Base-by-base conservation (phyloP, 2,797 vertebrate species). In the Poeciliopsis gracilis region DNA sequence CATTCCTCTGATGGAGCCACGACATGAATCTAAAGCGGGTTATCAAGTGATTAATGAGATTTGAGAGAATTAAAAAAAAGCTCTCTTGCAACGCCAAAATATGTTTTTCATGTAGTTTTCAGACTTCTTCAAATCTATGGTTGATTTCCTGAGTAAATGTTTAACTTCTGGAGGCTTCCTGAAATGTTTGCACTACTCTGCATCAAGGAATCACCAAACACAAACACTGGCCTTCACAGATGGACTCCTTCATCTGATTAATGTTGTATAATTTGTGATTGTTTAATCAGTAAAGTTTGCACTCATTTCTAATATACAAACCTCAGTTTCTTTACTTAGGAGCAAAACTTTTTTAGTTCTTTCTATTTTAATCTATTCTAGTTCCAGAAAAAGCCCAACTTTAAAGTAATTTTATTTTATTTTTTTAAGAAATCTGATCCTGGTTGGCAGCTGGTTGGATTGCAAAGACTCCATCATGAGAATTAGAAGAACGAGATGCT, bases 21-120 rank as follows among this genome's bases (percentile, higher is more conserved):
- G 36, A 38, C 43, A 7, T 18, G 36, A 47, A 57, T 51, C 20
- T 28, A 9, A 72, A 28, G 25, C 18, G 3, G 47, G 30, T 75
- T 36, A 33, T 0, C n/a, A 75, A 53, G 4, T 66, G 49, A 80
- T 80, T 72, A 6, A 73, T 73, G 33, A 70, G 43, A 75, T 76
- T 38, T 46, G 25, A 43, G 5, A 43, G 28, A 33, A 57, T 16
- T 15, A 5, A 5, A 23, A 15, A 70, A 70, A 63, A 63, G 20
- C 41, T 9, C 3, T 6, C 73, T 38, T 2, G 55, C 36, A 57
- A 28, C 6, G 53, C 9, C 25, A 57, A 53, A 53, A 73, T 46
- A 33, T 57, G 23, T 59, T 59, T 57, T 28, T 43, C 9, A 47
- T 66, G 28, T 47, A 43, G 12, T 71, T 18, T 72, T 55, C 43